phyloP scores from a whole-genome alignment of 92 coral and sea anemone genomes.

The Paragorgia papillata region DNA sequence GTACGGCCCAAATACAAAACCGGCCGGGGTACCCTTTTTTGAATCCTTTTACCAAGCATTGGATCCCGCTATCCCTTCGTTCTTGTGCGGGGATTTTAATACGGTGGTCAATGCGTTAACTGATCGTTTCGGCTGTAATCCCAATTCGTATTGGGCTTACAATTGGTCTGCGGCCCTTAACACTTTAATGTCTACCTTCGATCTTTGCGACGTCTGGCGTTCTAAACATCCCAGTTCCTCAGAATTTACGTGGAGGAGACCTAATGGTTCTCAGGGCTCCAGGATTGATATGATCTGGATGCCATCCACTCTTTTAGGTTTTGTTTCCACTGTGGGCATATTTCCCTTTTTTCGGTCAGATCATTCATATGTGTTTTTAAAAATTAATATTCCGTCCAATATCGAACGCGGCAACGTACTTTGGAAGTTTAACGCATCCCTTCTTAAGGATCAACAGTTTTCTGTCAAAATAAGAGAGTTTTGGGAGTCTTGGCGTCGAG shows the following conservation, averaged over 20 bases:
- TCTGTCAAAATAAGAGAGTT: background rate
- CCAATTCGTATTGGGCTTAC: conserved; percentile 21
- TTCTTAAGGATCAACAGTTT: conserved; percentile 24
- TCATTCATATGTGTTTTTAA: conserved; percentile 33
- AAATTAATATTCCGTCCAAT: conserved; percentile 18
- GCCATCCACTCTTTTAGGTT: conserved; percentile 11
- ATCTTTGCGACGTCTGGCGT: conserved; percentile 46
- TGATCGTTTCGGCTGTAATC: conserved; percentile 22
- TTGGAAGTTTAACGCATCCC: conserved; percentile 65
- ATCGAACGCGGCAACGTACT: conserved; percentile 46
- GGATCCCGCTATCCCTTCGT: background rate
- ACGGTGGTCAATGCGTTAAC: background rate
- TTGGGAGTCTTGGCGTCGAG: conserved; percentile 41
- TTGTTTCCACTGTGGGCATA: conserved; percentile 11
- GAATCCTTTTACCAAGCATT: conserved; percentile 17
- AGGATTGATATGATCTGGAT: conserved; percentile 56
- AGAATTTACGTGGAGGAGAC: conserved; percentile 35
- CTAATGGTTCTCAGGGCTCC: conserved; percentile 51
- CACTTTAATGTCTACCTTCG: background rate
- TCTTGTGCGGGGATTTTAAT: conserved; percentile 25
- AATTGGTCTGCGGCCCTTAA: conserved; percentile 13
- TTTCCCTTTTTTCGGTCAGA: conserved; percentile 52
- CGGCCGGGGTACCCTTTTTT: conserved; percentile 21
- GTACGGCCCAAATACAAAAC: conserved; percentile 35
- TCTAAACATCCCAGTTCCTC: conserved; percentile 11